phyloP scores from a whole-genome alignment of 2,797 vertebrate genomes.

The Sebastes itinus region DNA sequence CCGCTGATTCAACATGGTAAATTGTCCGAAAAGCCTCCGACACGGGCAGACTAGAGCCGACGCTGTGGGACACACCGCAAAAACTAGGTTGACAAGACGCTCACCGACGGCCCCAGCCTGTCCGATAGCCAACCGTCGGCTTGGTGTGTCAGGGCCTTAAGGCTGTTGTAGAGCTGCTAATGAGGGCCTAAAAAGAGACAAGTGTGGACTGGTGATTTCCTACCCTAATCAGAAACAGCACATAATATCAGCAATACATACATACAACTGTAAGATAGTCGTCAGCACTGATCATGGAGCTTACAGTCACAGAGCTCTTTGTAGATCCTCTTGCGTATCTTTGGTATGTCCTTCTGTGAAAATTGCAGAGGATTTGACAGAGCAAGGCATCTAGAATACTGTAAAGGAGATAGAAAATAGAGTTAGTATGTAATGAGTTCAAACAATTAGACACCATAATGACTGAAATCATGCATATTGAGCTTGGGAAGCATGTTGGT shows the following conservation, averaged over 20 bases:
- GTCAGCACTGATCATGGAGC: slow-evolving; percentile 81
- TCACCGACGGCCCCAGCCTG: too few species aligned
- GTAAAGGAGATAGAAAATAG: background rate
- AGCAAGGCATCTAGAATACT: slow-evolving; percentile 98
- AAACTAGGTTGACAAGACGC: too few species aligned
- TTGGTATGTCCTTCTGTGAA: slow-evolving; percentile 96
- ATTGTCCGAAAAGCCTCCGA: too few species aligned
- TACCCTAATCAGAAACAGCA: background rate
- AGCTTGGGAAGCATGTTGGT: background rate
- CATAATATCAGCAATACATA: background rate
- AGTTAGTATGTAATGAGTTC: background rate
- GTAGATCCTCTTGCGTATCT: slow-evolving; percentile 95
- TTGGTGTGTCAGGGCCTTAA: background rate
- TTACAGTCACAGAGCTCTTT: slow-evolving; percentile 95
- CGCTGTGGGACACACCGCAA: too few species aligned
- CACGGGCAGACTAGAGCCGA: too few species aligned
- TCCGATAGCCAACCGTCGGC: too few species aligned
- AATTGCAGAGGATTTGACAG: slow-evolving; percentile 92
- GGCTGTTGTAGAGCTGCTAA: background rate
- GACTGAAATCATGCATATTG: fast-evolving
- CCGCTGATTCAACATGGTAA: too few species aligned
- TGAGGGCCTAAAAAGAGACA: background rate
- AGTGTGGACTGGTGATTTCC: background rate
- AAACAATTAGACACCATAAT: background rate
- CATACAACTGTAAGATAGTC: background rate